These are phyloP conservation scores for Onychomys arenicola DNA, from an alignment of 2,797 vertebrate species.

Conservation along the genomic window DNA sequence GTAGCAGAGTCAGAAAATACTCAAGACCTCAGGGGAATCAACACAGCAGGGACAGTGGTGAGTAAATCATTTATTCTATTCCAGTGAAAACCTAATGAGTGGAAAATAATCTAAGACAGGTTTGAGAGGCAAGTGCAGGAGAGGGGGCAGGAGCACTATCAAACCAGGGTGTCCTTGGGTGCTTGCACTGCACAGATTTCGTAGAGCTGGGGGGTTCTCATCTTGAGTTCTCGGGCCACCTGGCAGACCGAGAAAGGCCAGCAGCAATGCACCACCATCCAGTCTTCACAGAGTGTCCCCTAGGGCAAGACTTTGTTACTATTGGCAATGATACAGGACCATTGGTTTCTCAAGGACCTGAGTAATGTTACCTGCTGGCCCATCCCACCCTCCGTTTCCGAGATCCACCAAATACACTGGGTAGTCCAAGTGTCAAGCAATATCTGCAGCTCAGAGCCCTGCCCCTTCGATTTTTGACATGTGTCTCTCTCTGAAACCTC, in stretches of 20 bases:
- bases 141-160: not conserved
- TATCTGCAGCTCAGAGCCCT: not conserved
- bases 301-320: slow-evolving; percentile 40
- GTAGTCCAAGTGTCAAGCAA: not conserved
- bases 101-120: not conserved
- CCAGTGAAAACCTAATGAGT: not conserved
- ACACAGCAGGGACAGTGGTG: not conserved
- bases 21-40: not conserved
- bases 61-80: slow-evolving; percentile 67
- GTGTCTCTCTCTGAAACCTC: not conserved
- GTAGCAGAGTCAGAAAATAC: not conserved
- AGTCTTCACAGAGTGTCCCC: slow-evolving; percentile 90
- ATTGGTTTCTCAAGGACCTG: no score
- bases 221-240: slow-evolving; percentile 91
- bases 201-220: slow-evolving; percentile 89
- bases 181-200: slow-evolving; percentile 87
- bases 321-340: not conserved
- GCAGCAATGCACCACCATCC: slow-evolving; percentile 89
- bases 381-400: not conserved
- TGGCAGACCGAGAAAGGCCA: slow-evolving; percentile 91
- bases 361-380: not conserved
- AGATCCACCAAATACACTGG: not conserved
- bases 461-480: not conserved
- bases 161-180: slow-evolving; percentile 22
- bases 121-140: not conserved